Percentiles rank a stretch among this genome's conserved stretches.
phyloP scores from a whole-genome alignment of 2,113 vertebrate species.

The Laticauda laticaudata region DNA sequence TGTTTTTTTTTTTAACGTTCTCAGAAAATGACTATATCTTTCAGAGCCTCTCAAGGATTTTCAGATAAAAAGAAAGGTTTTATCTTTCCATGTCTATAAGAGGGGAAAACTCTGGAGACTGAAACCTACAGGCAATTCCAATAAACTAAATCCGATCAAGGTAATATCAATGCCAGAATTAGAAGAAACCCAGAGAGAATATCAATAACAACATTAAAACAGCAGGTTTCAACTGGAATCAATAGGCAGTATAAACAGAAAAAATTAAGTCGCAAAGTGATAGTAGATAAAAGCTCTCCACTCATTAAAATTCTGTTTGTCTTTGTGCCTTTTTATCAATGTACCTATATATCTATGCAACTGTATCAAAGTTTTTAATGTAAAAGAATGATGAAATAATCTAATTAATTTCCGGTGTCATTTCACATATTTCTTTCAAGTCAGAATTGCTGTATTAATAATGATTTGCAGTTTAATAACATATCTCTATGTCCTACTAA shows the following conservation, averaged over 20 bases:
- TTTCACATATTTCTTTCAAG: constrained; percentile 83
- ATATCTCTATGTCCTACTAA: constrained; percentile 84
- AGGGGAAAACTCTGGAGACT: constrained; percentile 79
- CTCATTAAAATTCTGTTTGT: constrained; percentile 97
- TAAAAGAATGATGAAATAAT: constrained; percentile 90
- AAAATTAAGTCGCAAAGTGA: constrained; percentile 87
- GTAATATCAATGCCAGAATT: constrained; percentile 86
- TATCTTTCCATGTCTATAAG: constrained; percentile 84
- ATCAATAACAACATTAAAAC: constrained; percentile 92
- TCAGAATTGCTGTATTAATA: constrained; percentile 82
- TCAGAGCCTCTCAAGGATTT: constrained; percentile 82
- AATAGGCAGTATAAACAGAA: constrained; percentile 88
- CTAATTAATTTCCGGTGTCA: constrained; percentile 85
- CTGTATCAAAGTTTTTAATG: constrained; percentile 88
- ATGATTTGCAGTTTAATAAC: constrained; percentile 83
- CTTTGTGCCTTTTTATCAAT: constrained; percentile 92
- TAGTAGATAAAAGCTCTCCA: constrained; percentile 87
- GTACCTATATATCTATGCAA: constrained; percentile 89
- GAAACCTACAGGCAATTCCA: constrained; percentile 87
- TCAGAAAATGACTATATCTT: constrained; percentile 78
- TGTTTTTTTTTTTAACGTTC: constrained; percentile 73
- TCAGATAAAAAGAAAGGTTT: constrained; percentile 85
- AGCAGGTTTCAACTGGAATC: constrained; percentile 88
- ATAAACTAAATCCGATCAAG: constrained; percentile 92
- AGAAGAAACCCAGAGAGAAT: constrained; percentile 86